Conservation (phyloP, 2,888 invertebrate genomes). For the Cinara cedri region DNA sequence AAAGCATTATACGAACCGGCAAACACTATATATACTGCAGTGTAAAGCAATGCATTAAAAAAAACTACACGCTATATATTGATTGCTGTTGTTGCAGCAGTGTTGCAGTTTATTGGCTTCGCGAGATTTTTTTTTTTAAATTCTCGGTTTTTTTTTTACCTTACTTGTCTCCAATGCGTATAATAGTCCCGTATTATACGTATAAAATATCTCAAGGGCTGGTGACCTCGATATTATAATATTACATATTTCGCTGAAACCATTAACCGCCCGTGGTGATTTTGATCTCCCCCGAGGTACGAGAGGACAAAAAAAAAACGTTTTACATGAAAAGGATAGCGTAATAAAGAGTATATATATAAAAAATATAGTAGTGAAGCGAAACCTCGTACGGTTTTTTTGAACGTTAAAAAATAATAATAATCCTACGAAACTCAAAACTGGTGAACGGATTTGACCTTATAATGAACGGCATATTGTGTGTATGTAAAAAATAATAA, state of each 20-base stretch:
- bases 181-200: constrained; percentile 7
- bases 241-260: constrained; percentile 46
- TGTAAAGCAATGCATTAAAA: neutral
- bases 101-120: constrained; percentile 20
- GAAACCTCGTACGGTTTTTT: constrained; percentile 14
- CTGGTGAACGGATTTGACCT: constrained; percentile 10
- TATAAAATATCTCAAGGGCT: constrained; percentile 44
- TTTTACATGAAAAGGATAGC: constrained; percentile 51
- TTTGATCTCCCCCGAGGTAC: constrained; percentile 47
- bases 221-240: constrained; percentile 55
- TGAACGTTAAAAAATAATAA: constrained; percentile 18
- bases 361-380: neutral
- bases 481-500: too few species aligned
- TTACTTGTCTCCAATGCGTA: constrained; percentile 20
- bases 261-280: constrained; percentile 53
- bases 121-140: constrained; percentile 35
- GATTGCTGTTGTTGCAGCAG: constrained; percentile 7
- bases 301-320: constrained; percentile 40
- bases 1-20: too few species aligned
- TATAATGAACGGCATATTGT: neutral
- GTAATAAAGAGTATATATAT: constrained; percentile 2
- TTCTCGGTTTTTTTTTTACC: constrained; percentile 11
- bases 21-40: too few species aligned
- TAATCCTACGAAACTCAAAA: neutral
- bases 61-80: neutral